A percentile compares a stretch with the other conserved stretches of the same genome.
phyloP scores from a whole-genome alignment of 1,140 invertebrate species.

The Delia radicum region DNA sequence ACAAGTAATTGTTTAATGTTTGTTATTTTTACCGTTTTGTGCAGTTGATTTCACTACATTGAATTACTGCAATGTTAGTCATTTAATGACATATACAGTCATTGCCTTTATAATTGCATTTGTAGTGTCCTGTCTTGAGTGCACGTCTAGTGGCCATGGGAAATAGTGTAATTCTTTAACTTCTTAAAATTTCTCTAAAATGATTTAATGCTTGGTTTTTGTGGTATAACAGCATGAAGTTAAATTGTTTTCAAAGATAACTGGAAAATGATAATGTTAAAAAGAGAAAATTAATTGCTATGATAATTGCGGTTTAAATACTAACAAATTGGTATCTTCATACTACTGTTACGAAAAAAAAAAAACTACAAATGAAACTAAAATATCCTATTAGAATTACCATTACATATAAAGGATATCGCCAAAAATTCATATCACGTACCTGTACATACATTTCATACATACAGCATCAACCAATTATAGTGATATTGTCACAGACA shows the following conservation, averaged over 20 bases:
- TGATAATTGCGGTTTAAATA: not conserved
- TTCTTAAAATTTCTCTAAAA: not conserved
- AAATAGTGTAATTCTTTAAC: not conserved
- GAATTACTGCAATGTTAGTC: no score
- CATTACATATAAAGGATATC: not conserved
- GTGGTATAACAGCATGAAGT: not conserved
- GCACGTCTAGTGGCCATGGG: no score
- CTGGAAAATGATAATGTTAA: not conserved
- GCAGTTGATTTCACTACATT: no score
- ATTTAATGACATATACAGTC: no score
- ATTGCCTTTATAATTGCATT: no score
- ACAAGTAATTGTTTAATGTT: no score
- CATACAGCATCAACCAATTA: conserved; percentile 6
- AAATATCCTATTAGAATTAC: not conserved
- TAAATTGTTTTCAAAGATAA: not conserved
- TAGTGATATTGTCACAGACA: conserved; percentile 24
- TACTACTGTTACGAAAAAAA: not conserved
- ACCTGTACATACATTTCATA: not conserved
- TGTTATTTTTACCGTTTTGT: no score
- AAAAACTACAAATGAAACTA: not conserved
- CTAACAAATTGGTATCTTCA: not conserved
- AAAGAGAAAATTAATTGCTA: not conserved
- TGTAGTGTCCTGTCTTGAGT: no score
- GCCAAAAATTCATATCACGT: not conserved
- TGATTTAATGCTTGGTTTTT: not conserved